A percentile compares a stretch with the other conserved stretches of the same genome.
These are phyloP conservation scores for Meteorus cinctellus DNA, from an alignment of 2,888 invertebrate genomes.

Conservation along the genomic window DNA sequence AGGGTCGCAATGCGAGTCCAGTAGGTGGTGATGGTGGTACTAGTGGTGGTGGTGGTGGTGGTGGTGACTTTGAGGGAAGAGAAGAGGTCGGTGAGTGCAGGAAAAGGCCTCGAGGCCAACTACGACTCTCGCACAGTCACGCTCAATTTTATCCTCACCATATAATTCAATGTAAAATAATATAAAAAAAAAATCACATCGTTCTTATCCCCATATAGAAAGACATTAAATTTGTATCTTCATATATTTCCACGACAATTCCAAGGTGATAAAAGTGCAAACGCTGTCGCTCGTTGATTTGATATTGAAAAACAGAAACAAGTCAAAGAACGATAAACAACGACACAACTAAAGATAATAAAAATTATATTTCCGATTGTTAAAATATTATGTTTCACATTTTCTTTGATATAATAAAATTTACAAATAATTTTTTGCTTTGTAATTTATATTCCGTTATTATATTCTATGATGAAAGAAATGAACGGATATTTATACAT, in stretches of 20 bases:
- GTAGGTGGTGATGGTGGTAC: not conserved
- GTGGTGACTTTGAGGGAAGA: constrained; percentile 3
- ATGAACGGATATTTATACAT: constrained; percentile 29
- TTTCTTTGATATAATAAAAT: constrained; percentile 14
- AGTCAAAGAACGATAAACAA: constrained; percentile 54
- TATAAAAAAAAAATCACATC: constrained; percentile 21
- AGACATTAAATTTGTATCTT: constrained; percentile 18
- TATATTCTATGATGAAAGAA: constrained; percentile 41
- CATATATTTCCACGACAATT: constrained; percentile 28
- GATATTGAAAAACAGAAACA: constrained; percentile 42
- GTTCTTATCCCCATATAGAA: not conserved
- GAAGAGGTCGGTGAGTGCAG: constrained; percentile 50
- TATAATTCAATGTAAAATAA: constrained; percentile 17
- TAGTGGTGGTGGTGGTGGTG: not conserved
- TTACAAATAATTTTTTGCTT: constrained; percentile 18
- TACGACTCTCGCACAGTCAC: constrained; percentile 41
- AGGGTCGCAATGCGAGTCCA: constrained; percentile 56
- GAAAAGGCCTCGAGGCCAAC: constrained; percentile 63
- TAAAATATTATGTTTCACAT: constrained; percentile 21
- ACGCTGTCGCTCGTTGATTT: constrained; percentile 25
- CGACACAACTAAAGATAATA: constrained; percentile 25
- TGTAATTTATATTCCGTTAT: constrained; percentile 34
- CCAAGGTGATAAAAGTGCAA: constrained; percentile 35
- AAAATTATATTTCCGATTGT: constrained; percentile 26
- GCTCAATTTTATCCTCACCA: constrained; percentile 25